Base-by-base conservation (phyloP, 2,888 invertebrate species). In the Elmis aenea region DNA sequence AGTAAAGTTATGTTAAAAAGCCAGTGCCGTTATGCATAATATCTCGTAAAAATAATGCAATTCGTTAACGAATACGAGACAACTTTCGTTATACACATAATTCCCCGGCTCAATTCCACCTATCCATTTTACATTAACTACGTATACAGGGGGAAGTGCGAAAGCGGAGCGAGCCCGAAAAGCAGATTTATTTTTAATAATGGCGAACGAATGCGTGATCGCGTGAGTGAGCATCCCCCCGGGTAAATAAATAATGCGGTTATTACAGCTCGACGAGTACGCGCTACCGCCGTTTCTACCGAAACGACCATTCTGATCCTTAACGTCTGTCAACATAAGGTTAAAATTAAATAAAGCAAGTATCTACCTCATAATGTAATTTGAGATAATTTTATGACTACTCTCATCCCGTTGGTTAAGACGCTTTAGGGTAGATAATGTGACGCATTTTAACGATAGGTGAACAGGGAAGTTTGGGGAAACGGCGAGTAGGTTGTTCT, bases 241-340 rank as follows among this genome's bases (percentile, higher is more conserved):
- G 61, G 62, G 62, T 63, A 64, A 66, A 65, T 66, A 66, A 66
- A 64, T 66, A 66, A 66, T 63, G 62, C 61, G 62, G 59, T 66
- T 65, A 65, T 64, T 62, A 64, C 64, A 59, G 61, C 54, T 61
- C 62, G 54, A 54, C 58, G 61, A 58, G 52, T 59, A 58, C 43
- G 43, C 39, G 10, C 24, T 36, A 39, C 31, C 35, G 33, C 35
- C 38, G 44, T 39, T 38, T 34, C 27, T 15, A 26, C 31, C 31
- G 29, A 47, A 30, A 46, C 54, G 35, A 52, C n/a, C n/a, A n/a
- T 42, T 51, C 41, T 50, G 34, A 45, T 46, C 42, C 54, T 48
- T 54, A 38, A 41, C 35, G 33, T 43, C 28, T 12, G 12, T 27
- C 26, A 20, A 22, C 36, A 34, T 45, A 54, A 45, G 46, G 52